Base-by-base conservation (phyloP, 2,888 invertebrate genomes). In the Stenurella melanura region DNA sequence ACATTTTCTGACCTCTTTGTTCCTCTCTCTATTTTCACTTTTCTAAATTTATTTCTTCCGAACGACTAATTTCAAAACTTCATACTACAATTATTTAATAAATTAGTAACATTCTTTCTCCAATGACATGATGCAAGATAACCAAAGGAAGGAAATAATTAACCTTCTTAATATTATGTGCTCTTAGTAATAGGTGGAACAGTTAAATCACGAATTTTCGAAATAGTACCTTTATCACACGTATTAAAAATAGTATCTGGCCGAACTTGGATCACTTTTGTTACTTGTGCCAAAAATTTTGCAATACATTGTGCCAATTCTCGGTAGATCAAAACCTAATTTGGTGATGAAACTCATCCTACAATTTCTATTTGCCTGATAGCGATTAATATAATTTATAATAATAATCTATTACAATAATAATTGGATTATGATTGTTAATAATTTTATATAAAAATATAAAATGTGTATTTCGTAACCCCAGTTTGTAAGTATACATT, bases 201-300 rank as follows among this genome's bases (percentile, higher is more conserved):
- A 12, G 2, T 57, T 57, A 18, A 9, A 19, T 57, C 57, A 57
- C 57, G 10, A 19, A 58, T 12, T 19, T 58, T 19, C 12, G 15
- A 58, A 58, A 58, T 58, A 2, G 4, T 21, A 18, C 15, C 4
- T 26, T 4, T 26, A 26, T 3, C 4, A 26, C 21, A 1, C 0
- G 21, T 58, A 58, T 6, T 18, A 58, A 10, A 4, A 21, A 15
- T 58, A 58, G 11, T 19, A 19, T 10, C 58, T 58, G 7, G 10
- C 19, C 19, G 18, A 19, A 12, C 4, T 58, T 21, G 6, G 57
- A 58, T 12, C 18, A 11, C 19, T 19, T 12, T 18, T 18, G 18
- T 1, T 11, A 21, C 18, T 19, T 58, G 50, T 50, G 58, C 58
- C n/a, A 58, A 58, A 58, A 58, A 19, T 58, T 58, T 58, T 58